Conservation (phyloP, 2,113 vertebrate genomes). For the Chloebia gouldiae region DNA sequence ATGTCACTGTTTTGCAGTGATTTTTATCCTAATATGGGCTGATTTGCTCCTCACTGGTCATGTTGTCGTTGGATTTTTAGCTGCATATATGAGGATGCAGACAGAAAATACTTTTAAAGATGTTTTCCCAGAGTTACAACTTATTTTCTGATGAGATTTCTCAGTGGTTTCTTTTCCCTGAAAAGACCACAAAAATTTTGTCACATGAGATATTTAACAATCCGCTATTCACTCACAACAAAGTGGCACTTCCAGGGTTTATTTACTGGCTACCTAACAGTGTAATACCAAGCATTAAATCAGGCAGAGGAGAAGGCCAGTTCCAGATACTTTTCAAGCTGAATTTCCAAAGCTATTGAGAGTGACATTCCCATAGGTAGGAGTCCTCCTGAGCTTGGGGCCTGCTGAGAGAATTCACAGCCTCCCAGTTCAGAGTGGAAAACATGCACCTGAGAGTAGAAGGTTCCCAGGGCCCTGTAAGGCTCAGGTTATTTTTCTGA, state of each 20-base stretch:
- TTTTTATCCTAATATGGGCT: neutral
- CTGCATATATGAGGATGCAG: neutral
- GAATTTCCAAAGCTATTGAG: neutral
- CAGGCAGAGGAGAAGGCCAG: neutral
- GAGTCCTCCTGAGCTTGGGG: neutral
- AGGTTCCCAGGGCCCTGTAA: neutral
- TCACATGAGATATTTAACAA: neutral
- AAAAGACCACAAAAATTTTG: neutral
- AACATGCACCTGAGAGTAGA: fast-evolving
- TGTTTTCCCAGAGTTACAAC: neutral
- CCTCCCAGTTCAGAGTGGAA: neutral
- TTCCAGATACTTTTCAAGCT: neutral
- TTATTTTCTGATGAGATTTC: neutral
- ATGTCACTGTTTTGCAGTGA: neutral
- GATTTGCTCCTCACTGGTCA: neutral
- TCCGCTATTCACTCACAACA: neutral
- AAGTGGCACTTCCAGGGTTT: neutral
- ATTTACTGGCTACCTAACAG: fast-evolving
- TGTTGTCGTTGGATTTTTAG: neutral
- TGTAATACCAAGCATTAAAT: neutral
- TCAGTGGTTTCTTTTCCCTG: neutral
- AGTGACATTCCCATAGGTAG: fast-evolving
- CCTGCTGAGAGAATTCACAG: neutral
- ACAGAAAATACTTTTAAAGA: neutral
- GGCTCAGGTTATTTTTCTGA: neutral